Conservation (phyloP, 2,113 vertebrate genomes). For the Muscicapa adusta region DNA sequence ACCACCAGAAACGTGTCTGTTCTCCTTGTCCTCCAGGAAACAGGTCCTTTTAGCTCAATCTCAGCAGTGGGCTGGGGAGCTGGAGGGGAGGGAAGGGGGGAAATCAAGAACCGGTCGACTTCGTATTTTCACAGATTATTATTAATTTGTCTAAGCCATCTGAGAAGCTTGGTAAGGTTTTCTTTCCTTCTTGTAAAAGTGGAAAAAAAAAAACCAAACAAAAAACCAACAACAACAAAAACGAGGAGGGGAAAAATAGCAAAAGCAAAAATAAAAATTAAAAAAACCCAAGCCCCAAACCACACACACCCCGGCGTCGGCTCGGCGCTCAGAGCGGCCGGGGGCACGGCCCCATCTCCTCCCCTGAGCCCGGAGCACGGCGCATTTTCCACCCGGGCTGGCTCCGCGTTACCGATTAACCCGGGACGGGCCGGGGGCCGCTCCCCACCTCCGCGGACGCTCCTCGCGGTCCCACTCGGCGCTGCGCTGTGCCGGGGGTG, state of each 20-base stretch:
- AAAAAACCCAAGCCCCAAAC: neutral
- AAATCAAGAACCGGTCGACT: constrained; percentile 38
- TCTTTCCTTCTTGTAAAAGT: neutral
- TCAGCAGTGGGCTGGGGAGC: constrained; percentile 28
- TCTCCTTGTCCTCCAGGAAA: constrained; percentile 43
- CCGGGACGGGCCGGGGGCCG: neutral
- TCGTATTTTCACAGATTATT: constrained; percentile 46
- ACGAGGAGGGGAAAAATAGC: no score
- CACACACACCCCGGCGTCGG: neutral
- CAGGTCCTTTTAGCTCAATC: constrained; percentile 34
- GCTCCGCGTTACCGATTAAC: constrained; percentile 25
- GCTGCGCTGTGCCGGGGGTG: neutral
- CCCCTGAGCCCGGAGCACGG: neutral
- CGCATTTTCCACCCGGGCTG: constrained; percentile 20
- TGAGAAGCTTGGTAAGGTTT: constrained; percentile 1
- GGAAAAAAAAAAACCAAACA: no score
- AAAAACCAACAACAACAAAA: no score
- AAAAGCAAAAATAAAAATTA: neutral
- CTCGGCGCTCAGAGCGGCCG: neutral
- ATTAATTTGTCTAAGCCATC: constrained; percentile 43
- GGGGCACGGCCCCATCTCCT: neutral
- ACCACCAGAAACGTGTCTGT: constrained; percentile 31
- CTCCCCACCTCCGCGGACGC: constrained; percentile 26
- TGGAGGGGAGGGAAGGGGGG: constrained; percentile 13
- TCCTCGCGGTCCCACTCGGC: neutral